These are phyloP conservation scores for Hirtodrosophila histrioides DNA, from an alignment of 2,888 invertebrate species.

Conservation along the genomic window DNA sequence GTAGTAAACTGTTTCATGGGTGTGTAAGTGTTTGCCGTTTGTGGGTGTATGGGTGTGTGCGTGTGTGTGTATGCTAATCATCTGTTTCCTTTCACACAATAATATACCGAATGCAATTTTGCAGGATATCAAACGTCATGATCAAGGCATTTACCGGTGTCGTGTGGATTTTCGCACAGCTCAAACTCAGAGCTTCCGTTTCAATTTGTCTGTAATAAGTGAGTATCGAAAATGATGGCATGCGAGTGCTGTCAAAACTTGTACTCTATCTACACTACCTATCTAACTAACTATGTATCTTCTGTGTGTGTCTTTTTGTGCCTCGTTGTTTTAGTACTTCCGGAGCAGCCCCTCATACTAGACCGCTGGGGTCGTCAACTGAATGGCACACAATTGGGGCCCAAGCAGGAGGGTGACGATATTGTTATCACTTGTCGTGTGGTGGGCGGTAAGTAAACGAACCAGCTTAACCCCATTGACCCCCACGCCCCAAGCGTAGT, in stretches of 20 bases:
- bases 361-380: conserved; percentile 93
- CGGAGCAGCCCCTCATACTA: conserved; percentile 93
- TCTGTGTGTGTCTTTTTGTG: conserved; percentile 20
- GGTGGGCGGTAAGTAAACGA: conserved; percentile 89
- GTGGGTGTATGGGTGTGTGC: conserved; percentile 8
- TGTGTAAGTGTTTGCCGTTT: conserved; percentile 1
- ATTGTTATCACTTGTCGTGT: conserved; percentile 94
- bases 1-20: too few species aligned
- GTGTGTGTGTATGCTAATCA: conserved; percentile 63
- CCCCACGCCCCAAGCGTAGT: not conserved
- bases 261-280: not conserved
- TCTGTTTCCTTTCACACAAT: conserved; percentile 57
- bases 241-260: conserved; percentile 4
- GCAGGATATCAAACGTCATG: conserved; percentile 92
- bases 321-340: conserved; percentile 88
- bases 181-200: conserved; percentile 94
- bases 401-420: conserved; percentile 94
- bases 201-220: conserved; percentile 96
- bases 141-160: conserved; percentile 95
- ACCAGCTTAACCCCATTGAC: conserved; percentile 55
- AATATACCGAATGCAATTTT: conserved; percentile 54
- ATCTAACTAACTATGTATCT: conserved; percentile 9
- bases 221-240: conserved; percentile 84
- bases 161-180: conserved; percentile 95
- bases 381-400: conserved; percentile 91